Evolutionary conservation across 2,888 invertebrate species (phyloP), one percentile per base, ranked within the genome.

Genomic region (Cephus pygmeus): DNA sequence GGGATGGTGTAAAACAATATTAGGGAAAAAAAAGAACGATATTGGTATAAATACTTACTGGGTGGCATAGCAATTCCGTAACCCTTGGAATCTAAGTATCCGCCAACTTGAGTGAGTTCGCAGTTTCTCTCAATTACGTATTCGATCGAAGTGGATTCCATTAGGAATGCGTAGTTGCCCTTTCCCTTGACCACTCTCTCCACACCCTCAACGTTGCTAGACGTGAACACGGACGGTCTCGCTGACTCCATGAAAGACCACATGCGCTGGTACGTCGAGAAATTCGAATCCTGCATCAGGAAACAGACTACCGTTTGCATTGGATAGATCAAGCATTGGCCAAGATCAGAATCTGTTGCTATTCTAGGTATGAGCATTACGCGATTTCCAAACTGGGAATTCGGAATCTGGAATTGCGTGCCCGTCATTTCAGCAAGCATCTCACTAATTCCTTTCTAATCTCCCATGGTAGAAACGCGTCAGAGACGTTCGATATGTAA

Each of bases 121-220:
- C 98, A 98, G 86, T 97, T 94, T 81, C 96, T 93, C 91, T 97
- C 96, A 82, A 96, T 94, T 86, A 96, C 96, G 92, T 98, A 99
- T 91, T 99, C 99, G 82, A 99, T 96, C 1, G 96, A 96, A 0
- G 98, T 96, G 11, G 98, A 98, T 92, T 99, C 99, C 97, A 99
- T 98, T 73, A 99, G 93, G 91, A 96, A 99, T 4, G 99, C 99
- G 91, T 98, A 99, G 77, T 93, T 93, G 76, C 96, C 94, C 90
- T 96, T 96, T 71, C 94, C 95, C 91, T 95, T 95, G 76, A 94
- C 87, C 0, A 98, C 98, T 80, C 97, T 93, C 23, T 97, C 96
- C 1, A 98, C 95, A 0, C 98, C 99, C 87, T 97, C 97, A 73
- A 95, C 94, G 89, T 98, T 98, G 87, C 94, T 95, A 80, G 93